Conservation (phyloP, 2,797 vertebrate genomes). For the Delichon dasypus region DNA sequence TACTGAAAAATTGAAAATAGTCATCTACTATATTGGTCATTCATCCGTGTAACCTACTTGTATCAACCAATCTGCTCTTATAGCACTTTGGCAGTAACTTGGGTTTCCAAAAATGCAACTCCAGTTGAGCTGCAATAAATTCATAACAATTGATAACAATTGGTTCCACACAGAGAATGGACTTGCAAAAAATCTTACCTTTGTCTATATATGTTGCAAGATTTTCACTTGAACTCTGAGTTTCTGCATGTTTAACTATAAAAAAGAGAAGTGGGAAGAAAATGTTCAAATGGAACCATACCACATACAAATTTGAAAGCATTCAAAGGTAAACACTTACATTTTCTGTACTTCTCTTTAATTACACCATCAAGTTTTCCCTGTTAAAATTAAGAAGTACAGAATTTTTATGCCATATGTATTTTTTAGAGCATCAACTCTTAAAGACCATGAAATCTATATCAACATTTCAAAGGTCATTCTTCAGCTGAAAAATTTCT, state of each 20-base stretch:
- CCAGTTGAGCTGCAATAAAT: neutral
- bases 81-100: neutral
- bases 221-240: constrained; percentile 78
- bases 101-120: neutral
- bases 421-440: neutral
- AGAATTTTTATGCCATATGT: neutral
- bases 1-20: neutral
- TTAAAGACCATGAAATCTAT: neutral
- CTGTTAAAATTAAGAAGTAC: constrained; percentile 72
- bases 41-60: neutral
- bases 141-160: neutral
- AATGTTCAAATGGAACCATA: neutral
- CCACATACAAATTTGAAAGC: neutral
- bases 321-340: constrained; percentile 72
- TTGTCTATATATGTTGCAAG: constrained; percentile 81
- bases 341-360: constrained; percentile 80
- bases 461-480: neutral
- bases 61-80: neutral
- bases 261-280: neutral
- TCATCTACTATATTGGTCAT: neutral
- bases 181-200: constrained; percentile 76
- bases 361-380: constrained; percentile 78
- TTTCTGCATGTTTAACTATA: constrained; percentile 81
- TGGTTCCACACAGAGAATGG: neutral
- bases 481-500: neutral